Evolutionary conservation across 2,888 invertebrate genomes (phyloP).

Genomic region (Allolobophora icterica): DNA sequence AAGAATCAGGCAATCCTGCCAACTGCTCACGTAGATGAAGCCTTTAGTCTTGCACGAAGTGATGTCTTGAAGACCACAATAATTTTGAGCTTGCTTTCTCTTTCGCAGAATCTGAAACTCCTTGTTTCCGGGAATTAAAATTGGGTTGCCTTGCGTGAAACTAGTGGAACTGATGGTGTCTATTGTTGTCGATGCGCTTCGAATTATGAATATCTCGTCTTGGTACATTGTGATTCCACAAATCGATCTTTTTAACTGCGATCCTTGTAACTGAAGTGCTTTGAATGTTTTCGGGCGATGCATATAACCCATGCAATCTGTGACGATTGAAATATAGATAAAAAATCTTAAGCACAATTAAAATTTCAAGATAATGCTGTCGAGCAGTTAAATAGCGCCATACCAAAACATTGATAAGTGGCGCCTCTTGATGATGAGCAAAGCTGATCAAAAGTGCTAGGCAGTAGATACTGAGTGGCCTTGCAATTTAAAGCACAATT

Average conservation of each 20-base stretch:
- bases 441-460: too few species aligned
- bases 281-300: constrained; percentile 2
- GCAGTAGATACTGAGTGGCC: too few species aligned
- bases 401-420: too few species aligned
- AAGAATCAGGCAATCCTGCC: not conserved
- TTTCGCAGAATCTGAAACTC: not conserved
- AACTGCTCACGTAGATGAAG: not conserved
- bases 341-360: too few species aligned
- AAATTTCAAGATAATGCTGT: too few species aligned
- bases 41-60: not conserved
- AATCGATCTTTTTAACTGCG: not conserved
- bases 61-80: not conserved
- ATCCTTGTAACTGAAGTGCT: not conserved
- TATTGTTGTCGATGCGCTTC: not conserved
- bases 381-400: too few species aligned
- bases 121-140: not conserved
- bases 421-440: too few species aligned
- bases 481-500: too few species aligned
- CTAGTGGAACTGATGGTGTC: not conserved
- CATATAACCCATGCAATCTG: not conserved
- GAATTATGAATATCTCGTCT: not conserved
- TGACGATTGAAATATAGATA: too few species aligned
- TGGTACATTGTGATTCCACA: not conserved
- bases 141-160: not conserved
- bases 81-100: not conserved